These are phyloP conservation scores for Parazoanthus swiftii DNA, from an alignment of 92 coral and sea anemone species.

Conservation along the genomic window DNA sequence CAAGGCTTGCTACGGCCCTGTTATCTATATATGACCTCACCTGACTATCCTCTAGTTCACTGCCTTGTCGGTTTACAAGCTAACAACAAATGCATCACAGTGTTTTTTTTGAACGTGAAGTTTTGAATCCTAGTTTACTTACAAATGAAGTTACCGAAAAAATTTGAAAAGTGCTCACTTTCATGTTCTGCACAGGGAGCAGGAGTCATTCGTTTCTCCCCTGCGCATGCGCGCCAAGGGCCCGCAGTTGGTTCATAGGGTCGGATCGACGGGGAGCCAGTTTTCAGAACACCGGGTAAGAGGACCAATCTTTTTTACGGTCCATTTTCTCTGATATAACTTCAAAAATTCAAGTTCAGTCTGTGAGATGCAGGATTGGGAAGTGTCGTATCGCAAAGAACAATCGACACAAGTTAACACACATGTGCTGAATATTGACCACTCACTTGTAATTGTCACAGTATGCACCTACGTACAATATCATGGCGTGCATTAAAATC, in stretches of 20 bases:
- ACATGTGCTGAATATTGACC: too few relatives aligned
- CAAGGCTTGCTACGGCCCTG: too few relatives aligned
- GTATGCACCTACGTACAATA: too few relatives aligned
- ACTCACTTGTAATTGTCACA: too few relatives aligned
- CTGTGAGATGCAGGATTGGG: too few relatives aligned
- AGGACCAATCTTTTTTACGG: background rate
- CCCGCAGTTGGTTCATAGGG: constrained; percentile 28
- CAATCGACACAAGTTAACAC: too few relatives aligned
- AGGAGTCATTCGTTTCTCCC: constrained; percentile 25
- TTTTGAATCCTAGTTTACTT: background rate
- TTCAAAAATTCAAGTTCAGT: background rate
- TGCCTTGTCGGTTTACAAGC: background rate
- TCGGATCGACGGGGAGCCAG: constrained; percentile 35
- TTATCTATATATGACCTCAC: too few relatives aligned
- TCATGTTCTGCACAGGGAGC: background rate
- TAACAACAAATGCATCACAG: background rate
- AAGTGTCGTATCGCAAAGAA: too few relatives aligned
- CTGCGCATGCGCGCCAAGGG: constrained; percentile 35
- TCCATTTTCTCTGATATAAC: background rate
- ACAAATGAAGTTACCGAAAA: background rate
- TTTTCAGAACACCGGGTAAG: constrained; percentile 8
- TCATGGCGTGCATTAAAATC: too few relatives aligned
- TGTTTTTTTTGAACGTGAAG: background rate
- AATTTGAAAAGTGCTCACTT: background rate
- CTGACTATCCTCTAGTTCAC: background rate